Conservation (phyloP, 1,140 invertebrate genomes). For the Caerostris extrusa region DNA sequence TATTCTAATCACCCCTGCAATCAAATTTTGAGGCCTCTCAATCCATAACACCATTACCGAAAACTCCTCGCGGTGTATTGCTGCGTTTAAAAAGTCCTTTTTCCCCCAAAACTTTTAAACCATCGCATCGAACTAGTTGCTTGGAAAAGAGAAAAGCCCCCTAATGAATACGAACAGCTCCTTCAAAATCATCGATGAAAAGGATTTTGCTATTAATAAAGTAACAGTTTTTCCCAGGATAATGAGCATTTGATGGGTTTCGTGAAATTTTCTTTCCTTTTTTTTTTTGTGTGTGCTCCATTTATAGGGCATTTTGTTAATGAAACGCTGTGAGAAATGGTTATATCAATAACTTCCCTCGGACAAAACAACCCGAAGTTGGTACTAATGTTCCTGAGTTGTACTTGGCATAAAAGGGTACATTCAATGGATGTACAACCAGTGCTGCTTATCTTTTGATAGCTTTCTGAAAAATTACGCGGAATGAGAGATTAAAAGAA, state of each 20-base stretch:
- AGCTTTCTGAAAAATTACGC: background rate
- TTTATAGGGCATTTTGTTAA: constrained; percentile 54
- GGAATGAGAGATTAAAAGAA: background rate
- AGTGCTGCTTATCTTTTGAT: background rate
- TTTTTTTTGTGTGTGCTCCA: background rate
- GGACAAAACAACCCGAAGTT: constrained; percentile 18
- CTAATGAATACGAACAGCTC: constrained; percentile 36
- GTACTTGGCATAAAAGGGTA: no score
- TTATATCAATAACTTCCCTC: constrained; percentile 41
- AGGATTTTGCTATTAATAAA: constrained; percentile 44
- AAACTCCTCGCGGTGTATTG: background rate
- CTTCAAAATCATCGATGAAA: constrained; percentile 26
- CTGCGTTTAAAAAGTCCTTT: background rate
- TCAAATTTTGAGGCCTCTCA: background rate
- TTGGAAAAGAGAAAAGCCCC: background rate
- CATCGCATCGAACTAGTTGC: background rate
- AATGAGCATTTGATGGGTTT: constrained; percentile 63
- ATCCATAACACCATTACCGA: background rate
- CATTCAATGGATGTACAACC: no score
- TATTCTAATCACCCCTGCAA: background rate
- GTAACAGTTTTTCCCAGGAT: constrained; percentile 42
- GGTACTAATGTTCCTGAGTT: no score
- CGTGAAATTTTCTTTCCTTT: background rate
- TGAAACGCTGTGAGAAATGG: constrained; percentile 33
- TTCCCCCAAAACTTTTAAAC: background rate